Evolutionary conservation across 1,140 invertebrate genomes (phyloP).

Genomic region (Bombus soroeensis): DNA sequence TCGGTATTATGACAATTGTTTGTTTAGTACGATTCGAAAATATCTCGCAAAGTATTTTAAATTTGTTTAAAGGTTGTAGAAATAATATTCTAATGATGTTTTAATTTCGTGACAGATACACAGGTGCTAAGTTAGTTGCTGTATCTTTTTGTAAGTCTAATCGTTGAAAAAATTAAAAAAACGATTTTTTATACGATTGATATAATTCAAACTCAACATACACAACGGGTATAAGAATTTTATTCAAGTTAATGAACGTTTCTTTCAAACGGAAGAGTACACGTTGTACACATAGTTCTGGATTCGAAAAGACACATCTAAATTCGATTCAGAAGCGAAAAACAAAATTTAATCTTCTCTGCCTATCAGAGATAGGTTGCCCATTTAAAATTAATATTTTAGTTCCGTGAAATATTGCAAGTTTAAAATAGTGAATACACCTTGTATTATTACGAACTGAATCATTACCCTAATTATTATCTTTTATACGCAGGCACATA

Average conservation of each 20-base stretch:
- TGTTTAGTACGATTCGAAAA: too few relatives aligned
- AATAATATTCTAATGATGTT: background rate
- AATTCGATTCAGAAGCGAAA: background rate
- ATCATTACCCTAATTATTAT: conserved; percentile 3
- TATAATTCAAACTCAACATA: background rate
- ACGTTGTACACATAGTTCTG: background rate
- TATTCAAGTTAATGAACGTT: background rate
- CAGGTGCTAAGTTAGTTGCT: background rate
- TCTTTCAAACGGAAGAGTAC: background rate
- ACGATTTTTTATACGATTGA: background rate
- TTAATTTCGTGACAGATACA: background rate
- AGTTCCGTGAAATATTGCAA: background rate
- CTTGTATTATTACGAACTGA: background rate
- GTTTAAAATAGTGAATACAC: background rate
- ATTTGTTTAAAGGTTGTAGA: too few relatives aligned
- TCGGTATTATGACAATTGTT: too few relatives aligned
- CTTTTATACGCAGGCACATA: background rate
- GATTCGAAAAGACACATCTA: background rate
- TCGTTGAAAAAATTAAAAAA: background rate
- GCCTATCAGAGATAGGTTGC: background rate
- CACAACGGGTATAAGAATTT: background rate
- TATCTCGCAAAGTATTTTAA: too few relatives aligned
- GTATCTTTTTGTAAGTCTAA: background rate
- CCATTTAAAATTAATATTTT: background rate
- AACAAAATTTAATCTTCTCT: background rate